Percentiles rank a stretch among this genome's conserved stretches.
phyloP scores from a whole-genome alignment of 1,140 invertebrate species.

The Chionoecetes opilio region DNA sequence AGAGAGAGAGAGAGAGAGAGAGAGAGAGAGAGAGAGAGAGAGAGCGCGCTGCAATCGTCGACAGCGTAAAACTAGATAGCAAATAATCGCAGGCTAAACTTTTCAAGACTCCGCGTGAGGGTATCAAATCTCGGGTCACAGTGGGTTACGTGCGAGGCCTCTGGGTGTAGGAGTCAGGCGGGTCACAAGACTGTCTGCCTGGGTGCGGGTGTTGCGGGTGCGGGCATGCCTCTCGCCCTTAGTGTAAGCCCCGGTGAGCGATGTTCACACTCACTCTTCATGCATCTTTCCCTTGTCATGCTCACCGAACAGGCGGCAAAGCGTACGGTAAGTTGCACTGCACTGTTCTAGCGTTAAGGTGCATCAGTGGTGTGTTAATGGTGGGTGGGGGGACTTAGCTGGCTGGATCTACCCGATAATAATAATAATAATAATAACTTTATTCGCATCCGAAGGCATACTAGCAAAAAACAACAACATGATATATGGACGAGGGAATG shows the following conservation, averaged over 20 bases:
- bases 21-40: slow-evolving; percentile 55
- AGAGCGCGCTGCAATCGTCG: not conserved
- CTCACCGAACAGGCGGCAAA: not conserved
- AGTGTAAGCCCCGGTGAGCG: not conserved
- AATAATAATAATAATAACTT: no score
- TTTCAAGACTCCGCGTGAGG: no score
- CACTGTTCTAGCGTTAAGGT: not conserved
- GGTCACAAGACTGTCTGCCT: not conserved
- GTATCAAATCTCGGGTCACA: no score
- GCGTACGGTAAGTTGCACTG: not conserved
- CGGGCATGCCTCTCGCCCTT: not conserved
- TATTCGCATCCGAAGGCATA: no score
- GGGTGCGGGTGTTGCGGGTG: not conserved
- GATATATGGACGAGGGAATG: no score
- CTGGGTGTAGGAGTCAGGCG: not conserved
- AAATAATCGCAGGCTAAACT: no score
- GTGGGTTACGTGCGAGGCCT: not conserved
- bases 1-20: slow-evolving; percentile 27
- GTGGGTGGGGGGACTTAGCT: no score
- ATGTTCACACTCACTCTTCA: slow-evolving; percentile 7
- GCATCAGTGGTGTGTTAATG: no score
- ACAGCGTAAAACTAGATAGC: slow-evolving; percentile 16
- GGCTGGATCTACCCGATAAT: no score
- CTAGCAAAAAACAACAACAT: no score
- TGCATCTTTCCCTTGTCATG: slow-evolving; percentile 18